Percentiles rank a stretch among this genome's conserved stretches.
phyloP scores from a whole-genome alignment of 2,888 invertebrate species.

The Lasioglossum zephyrum region DNA sequence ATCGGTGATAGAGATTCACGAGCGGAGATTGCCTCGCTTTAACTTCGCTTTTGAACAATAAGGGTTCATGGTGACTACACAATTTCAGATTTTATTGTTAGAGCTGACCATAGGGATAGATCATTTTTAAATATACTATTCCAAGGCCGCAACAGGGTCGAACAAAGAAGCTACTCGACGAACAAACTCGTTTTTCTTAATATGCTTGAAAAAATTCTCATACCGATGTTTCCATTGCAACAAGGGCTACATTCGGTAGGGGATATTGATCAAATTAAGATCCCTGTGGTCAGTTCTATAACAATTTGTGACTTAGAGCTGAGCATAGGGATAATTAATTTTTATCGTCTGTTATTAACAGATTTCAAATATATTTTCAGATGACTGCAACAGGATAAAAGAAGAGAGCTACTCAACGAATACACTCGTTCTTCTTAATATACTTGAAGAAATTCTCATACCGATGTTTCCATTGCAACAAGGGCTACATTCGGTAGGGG shows the following conservation, averaged over 20 bases:
- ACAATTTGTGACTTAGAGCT: not conserved
- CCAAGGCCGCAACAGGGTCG: too few relatives aligned
- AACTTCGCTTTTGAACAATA: not conserved
- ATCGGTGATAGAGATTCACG: conserved; percentile 38
- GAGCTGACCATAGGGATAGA: not conserved
- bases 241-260: not conserved
- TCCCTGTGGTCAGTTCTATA: not conserved
- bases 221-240: not conserved
- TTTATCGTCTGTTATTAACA: not conserved
- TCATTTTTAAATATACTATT: not conserved
- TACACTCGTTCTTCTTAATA: too few relatives aligned
- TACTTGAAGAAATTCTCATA: not conserved
- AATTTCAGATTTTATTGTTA: not conserved
- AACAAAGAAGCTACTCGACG: not conserved
- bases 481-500: not conserved
- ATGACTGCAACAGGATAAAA: too few relatives aligned
- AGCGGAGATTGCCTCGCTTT: not conserved
- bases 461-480: not conserved
- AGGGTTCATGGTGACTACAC: not conserved
- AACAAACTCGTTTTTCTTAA: too few relatives aligned
- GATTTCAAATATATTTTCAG: not conserved
- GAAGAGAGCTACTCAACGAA: too few relatives aligned
- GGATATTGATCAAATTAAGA: not conserved
- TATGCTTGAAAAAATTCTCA: not conserved
- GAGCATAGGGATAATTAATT: not conserved